Percentiles rank a stretch among this genome's conserved stretches.
Evolutionary conservation across 2,797 vertebrate species (phyloP).

Genomic region (Dicrostonyx torquatus): DNA sequence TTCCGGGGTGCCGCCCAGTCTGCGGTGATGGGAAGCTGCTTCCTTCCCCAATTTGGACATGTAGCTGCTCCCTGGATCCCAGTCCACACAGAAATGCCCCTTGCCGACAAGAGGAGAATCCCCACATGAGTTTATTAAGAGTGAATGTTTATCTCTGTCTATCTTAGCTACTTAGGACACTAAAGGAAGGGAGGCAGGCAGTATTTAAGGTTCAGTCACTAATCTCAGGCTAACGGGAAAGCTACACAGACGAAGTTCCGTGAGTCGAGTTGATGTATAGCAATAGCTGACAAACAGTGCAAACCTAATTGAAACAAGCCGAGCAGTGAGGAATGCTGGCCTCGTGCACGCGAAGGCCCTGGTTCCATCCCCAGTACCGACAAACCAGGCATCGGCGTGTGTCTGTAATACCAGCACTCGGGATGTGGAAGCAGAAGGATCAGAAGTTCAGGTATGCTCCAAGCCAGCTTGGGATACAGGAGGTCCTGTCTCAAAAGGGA

Average conservation of each 20-base stretch:
- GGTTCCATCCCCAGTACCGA: background rate
- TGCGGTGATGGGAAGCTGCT: background rate
- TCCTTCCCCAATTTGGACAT: slow-evolving; percentile 70
- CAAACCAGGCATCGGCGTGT: background rate
- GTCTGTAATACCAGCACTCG: background rate
- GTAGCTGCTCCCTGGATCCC: slow-evolving; percentile 46
- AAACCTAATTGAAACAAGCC: background rate
- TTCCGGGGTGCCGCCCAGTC: background rate
- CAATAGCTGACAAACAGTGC: background rate
- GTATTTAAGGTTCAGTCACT: background rate
- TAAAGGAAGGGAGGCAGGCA: background rate
- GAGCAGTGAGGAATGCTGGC: background rate
- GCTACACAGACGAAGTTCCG: background rate
- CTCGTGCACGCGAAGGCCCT: background rate
- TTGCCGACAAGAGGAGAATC: background rate
- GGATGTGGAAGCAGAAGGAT: too few species aligned
- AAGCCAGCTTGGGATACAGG: background rate
- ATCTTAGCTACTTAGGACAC: background rate
- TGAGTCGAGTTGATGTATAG: background rate
- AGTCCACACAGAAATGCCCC: slow-evolving; percentile 36
- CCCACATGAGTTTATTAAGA: slow-evolving; percentile 18
- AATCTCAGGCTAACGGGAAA: slow-evolving; percentile 2
- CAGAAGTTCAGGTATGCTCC: background rate
- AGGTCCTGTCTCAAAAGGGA: background rate
- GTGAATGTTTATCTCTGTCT: background rate